A percentile compares a stretch with the other conserved stretches of the same genome.
These are phyloP conservation scores for Poeciliopsis presidionis DNA, from an alignment of 2,797 vertebrate species.

Conservation along the genomic window DNA sequence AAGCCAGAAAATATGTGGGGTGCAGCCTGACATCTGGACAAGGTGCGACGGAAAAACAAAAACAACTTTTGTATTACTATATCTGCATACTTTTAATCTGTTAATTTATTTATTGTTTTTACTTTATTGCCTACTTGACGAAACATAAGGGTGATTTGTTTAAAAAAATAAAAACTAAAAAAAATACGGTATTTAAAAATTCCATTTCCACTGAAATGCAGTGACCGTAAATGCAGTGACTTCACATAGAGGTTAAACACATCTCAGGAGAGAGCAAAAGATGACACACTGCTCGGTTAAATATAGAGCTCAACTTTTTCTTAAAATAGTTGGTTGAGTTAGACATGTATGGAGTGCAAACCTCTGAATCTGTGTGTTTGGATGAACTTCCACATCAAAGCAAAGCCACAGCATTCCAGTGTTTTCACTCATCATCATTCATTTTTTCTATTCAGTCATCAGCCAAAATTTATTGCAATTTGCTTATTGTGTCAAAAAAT, in stretches of 20 bases:
- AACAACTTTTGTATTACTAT: too few relatives aligned
- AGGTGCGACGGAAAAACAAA: too few relatives aligned
- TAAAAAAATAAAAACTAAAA: not conserved
- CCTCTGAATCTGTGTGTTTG: not conserved
- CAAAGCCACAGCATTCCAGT: not conserved
- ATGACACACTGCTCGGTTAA: not conserved
- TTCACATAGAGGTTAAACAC: not conserved
- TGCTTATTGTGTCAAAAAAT: not conserved
- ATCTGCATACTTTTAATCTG: too few relatives aligned
- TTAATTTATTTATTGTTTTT: not conserved
- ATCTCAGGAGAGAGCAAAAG: not conserved
- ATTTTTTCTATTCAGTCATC: not conserved
- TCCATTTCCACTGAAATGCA: not conserved
- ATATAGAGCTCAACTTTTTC: not conserved
- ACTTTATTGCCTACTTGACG: not conserved
- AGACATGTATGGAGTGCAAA: not conserved
- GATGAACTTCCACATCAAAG: not conserved
- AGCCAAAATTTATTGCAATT: not conserved
- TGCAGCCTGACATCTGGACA: not conserved
- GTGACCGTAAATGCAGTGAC: not conserved
- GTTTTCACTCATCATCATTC: not conserved
- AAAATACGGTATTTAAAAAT: not conserved
- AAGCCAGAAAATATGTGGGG: not conserved
- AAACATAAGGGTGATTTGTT: not conserved
- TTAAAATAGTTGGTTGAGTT: too few relatives aligned